phyloP scores from a whole-genome alignment of 2,888 invertebrate species.

The Beris chalybata region DNA sequence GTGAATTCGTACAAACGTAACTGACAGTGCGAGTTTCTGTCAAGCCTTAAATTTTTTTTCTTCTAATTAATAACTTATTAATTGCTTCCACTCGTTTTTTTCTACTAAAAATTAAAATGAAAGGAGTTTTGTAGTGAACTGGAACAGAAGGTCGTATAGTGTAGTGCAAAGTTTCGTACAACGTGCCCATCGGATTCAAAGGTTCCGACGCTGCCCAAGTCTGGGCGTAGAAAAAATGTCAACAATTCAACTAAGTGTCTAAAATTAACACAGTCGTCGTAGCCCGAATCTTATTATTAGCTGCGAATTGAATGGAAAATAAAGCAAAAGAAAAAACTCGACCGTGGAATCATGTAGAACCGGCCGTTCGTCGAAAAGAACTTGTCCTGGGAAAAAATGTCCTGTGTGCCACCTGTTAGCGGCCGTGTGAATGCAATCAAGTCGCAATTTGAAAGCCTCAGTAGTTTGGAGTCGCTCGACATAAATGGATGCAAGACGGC shows the following conservation, averaged over 20 bases:
- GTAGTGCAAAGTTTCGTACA: not conserved
- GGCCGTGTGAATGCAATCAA: slow-evolving; percentile 65
- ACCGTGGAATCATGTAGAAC: slow-evolving; percentile 14
- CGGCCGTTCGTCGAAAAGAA: not conserved
- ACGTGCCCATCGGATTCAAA: not conserved
- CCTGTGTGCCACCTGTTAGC: slow-evolving; percentile 44
- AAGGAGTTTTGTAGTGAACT: no score
- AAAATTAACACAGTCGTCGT: not conserved
- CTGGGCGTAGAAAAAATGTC: slow-evolving; percentile 25
- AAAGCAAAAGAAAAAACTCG: not conserved
- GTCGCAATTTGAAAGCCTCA: slow-evolving; percentile 65
- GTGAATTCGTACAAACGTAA: slow-evolving; percentile 10
- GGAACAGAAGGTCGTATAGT: not conserved
- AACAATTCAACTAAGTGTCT: slow-evolving; percentile 13
- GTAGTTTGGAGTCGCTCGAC: slow-evolving; percentile 41
- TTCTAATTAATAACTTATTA: slow-evolving; percentile 1
- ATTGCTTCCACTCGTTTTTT: no score
- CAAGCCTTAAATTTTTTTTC: slow-evolving; percentile 11
- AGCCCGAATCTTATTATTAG: not conserved
- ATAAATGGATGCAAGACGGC: slow-evolving; percentile 18
- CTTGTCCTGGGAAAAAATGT: slow-evolving; percentile 36
- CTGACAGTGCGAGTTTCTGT: slow-evolving; percentile 23
- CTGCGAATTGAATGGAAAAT: not conserved
- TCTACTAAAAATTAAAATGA: no score
- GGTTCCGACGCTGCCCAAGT: not conserved